Evolutionary conservation across 2,888 invertebrate genomes (phyloP), one percentile per base, ranked within the genome.

Genomic region (Mystacides longicornis): DNA sequence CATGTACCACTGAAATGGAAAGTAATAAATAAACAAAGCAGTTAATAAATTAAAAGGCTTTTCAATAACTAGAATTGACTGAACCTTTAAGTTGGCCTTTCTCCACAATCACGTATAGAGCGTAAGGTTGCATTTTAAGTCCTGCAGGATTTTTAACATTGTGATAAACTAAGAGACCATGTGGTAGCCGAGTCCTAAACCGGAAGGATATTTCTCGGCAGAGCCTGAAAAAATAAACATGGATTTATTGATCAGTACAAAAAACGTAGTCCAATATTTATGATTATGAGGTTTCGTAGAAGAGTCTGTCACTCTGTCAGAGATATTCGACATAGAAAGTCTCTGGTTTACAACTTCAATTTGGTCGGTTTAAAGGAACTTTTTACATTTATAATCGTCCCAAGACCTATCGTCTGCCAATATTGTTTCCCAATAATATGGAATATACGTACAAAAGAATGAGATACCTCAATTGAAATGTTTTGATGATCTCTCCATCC

Each of bases 141-240:
- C 87, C 86, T 52, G 86, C 83, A 4, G 90, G 90, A 68, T 91
- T 89, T 70, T 91, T 90, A 21, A 93, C 91, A 67, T 93, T 92
- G 70, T 93, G 93, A 69, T 93, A 93, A 11, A 93, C 90, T 51
- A 93, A 74, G 5, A 93, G 77, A 2, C 93, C 93, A 67, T 93
- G 93, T 1, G 93, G 92, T 46, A 92, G 75, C 65, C 90, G 81
- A 21, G 93, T 93, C 19, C 92, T 85, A 68, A 92, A 93, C 71
- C 89, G 86, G 68, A 93, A 90, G 23, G 90, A 90, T 70, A 93
- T 91, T 74, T 91, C 90, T 64, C 91, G 81, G 68, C 91, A 91
- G 64, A 91, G 75, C 70, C 91, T 90, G 76, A 47, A 77, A 73
- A 60, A 56, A 43, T 14, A n/a, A 16, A 43, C 7, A 43, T 11